These are phyloP conservation scores for Sesamia nonagrioides DNA, from an alignment of 1,140 invertebrate species.

Conservation along the genomic window DNA sequence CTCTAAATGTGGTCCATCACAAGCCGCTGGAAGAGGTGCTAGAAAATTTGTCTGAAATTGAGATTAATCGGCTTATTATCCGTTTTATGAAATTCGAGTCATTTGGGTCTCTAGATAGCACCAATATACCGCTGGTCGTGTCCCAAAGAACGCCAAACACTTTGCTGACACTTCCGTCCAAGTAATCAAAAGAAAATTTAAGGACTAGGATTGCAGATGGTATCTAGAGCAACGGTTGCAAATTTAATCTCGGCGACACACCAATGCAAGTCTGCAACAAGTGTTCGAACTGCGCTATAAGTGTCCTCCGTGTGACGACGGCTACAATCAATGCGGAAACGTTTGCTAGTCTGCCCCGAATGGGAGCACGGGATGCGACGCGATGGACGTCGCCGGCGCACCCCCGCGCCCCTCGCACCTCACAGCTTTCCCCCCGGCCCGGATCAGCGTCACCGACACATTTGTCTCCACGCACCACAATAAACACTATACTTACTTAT, in stretches of 20 bases:
- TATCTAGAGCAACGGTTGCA: conserved; percentile 31
- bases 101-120: neutral
- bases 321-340: conserved; percentile 82
- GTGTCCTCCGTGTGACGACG: conserved; percentile 75
- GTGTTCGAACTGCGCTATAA: conserved; percentile 67
- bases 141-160: neutral
- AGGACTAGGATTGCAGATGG: conserved; percentile 16
- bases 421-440: conserved; percentile 36
- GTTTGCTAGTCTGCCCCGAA: conserved; percentile 66
- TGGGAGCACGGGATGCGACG: conserved; percentile 76
- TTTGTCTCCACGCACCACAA: conserved; percentile 69
- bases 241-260: conserved; percentile 48
- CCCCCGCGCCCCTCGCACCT: conserved; percentile 23
- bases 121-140: neutral
- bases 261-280: conserved; percentile 41
- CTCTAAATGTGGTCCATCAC: too few relatives aligned
- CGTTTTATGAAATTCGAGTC: neutral
- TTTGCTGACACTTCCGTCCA: neutral
- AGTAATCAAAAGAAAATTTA: conserved; percentile 30
- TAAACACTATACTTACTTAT: conserved; percentile 66
- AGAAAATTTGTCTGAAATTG: too few relatives aligned
- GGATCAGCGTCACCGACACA: conserved; percentile 74
- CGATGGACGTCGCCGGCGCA: conserved; percentile 67
- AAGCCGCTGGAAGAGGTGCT: neutral
- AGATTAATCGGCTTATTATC: too few relatives aligned